phyloP scores from a whole-genome alignment of 2,113 vertebrate genomes.

The Gallinago paraguaiae region DNA sequence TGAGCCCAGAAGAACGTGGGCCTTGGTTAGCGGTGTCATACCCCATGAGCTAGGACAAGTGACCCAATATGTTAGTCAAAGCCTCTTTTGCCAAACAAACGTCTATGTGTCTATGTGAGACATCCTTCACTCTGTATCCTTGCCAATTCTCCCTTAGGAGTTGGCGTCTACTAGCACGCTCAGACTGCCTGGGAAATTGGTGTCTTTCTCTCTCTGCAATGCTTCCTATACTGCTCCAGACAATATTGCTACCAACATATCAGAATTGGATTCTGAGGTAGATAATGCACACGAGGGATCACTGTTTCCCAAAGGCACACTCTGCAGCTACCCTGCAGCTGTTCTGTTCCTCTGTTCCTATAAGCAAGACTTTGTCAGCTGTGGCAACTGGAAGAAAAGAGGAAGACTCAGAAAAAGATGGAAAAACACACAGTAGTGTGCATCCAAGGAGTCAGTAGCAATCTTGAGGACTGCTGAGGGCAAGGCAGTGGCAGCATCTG shows the following conservation, averaged over 20 bases:
- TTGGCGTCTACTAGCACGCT: background rate
- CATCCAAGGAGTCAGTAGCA: background rate
- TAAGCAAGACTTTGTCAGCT: background rate
- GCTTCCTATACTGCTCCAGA: background rate
- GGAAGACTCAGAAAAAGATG: background rate
- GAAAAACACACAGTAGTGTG: background rate
- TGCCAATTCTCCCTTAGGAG: background rate
- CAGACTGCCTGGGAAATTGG: background rate
- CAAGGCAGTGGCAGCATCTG: background rate
- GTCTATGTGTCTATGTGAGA: background rate
- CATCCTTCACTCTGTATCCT: background rate
- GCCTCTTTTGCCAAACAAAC: background rate
- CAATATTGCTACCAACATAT: fast-evolving
- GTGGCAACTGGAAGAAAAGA: background rate
- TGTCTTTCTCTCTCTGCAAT: background rate
- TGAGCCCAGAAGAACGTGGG: background rate
- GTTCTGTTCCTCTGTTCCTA: background rate
- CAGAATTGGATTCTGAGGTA: background rate
- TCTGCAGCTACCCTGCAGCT: background rate
- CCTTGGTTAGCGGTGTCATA: background rate
- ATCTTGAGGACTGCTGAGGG: background rate
- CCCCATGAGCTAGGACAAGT: background rate
- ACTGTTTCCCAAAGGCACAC: background rate
- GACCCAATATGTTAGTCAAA: background rate
- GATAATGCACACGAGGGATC: background rate